Evolutionary conservation across 2,113 vertebrate genomes (phyloP), one percentile per base, ranked within the genome.

Genomic region (Danionella cerebrum): DNA sequence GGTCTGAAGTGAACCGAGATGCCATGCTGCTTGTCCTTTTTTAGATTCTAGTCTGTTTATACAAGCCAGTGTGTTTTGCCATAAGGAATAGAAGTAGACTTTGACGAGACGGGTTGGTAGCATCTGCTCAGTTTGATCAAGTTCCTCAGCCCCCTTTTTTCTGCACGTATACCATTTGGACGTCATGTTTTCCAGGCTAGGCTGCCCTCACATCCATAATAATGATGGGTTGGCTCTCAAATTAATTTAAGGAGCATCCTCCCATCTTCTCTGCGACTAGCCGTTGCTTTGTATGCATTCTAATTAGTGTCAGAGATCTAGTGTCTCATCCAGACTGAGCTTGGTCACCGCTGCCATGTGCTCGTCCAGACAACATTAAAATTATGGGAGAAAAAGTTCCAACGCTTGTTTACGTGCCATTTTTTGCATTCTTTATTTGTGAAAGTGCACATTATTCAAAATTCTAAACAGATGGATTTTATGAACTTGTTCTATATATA

Each of bases 341-440:
- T 36, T 25, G 51, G 50, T 67, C 55, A 27, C 24, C 50, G 64
- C 66, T 18, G 44, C 35, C 70, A 66, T 58, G 51, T 68, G 57
- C 63, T 55, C 14, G n/a, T n/a, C n/a, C n/a, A n/a, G n/a, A n/a
- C n/a, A n/a, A n/a, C 36, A 55, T 48, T 68, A 13, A 35, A 13
- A 29, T 52, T 38, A 57, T 45, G 45, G 5, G 29, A 22, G 29
- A 24, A n/a, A 22, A 27, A 21, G 21, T n/a, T 75, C 25, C 42
- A 44, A 64, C 71, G 57, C 69, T 64, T 48, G 59, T 70, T 58
- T 70, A 42, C 35, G 19, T 63, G 64, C 51, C 58, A 58, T 64
- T 64, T 57, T 21, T 50, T 64, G 42, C 9, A 65, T 75, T 52
- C 69, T 68, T 64, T 71, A 38, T n/a, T 14, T 31, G 41, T 52